phyloP scores from a whole-genome alignment of 2,797 vertebrate genomes.

The Pachyuromys duprasi region DNA sequence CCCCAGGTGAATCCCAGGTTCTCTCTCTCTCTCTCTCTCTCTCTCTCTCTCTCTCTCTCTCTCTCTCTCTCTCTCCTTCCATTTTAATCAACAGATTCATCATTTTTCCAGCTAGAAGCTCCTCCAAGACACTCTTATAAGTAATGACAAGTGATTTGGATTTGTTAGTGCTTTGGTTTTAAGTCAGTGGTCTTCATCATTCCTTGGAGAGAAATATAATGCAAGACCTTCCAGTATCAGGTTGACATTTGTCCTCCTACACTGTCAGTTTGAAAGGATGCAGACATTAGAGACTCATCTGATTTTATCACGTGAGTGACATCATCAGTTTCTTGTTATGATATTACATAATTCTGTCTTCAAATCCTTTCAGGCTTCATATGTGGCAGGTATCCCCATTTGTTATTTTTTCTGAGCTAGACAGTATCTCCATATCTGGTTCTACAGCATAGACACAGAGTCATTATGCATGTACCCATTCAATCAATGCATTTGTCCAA shows the following conservation, averaged over 20 bases:
- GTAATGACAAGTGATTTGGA: slow-evolving; percentile 40
- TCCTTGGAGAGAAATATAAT: neutral
- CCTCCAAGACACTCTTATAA: slow-evolving; percentile 52
- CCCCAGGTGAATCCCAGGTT: slow-evolving; percentile 52
- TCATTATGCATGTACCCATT: neutral
- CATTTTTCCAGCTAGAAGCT: slow-evolving; percentile 64
- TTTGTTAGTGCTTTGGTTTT: slow-evolving; percentile 18
- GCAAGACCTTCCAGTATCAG: accelerated
- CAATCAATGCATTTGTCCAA: neutral
- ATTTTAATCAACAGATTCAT: slow-evolving; percentile 52
- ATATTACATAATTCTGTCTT: neutral
- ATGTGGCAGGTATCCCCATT: neutral
- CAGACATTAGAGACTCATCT: neutral
- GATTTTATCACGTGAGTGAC: neutral
- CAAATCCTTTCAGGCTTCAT: neutral
- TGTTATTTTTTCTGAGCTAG: neutral
- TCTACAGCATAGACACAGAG: neutral
- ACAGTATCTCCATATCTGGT: neutral
- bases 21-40: neutral
- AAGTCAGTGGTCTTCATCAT: neutral
- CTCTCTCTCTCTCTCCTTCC: neutral
- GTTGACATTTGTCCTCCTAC: neutral
- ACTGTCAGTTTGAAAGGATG: neutral
- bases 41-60: slow-evolving; percentile 34
- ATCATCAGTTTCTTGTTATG: neutral